Evolutionary conservation across 1,140 invertebrate species (phyloP), one percentile per base, ranked within the genome.

Genomic region (Drosophila mauritiana): DNA sequence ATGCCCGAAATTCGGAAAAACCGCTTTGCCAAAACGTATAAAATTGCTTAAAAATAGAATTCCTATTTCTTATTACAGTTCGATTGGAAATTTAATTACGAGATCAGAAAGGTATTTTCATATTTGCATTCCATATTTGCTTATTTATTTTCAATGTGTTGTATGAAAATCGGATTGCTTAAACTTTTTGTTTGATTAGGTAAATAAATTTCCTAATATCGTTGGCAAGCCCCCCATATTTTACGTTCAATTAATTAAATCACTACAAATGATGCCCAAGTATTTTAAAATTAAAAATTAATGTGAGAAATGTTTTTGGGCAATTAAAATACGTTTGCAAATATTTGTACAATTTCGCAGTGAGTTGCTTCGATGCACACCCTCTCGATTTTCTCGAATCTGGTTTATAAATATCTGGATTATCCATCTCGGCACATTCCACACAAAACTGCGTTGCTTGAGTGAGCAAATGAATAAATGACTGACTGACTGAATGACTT

Each of bases 371-470:
- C 12, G 22, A 3, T 34, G 48, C 48, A 31, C 22, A 7, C 36
- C 25, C 12, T 8, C 31, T 31, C 31, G 31, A 31, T 31, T 31
- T 31, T 17, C 25, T 3, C 20, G 20, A 25, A 17, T 25, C 36
- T 20, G 12, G 45, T 56, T 39, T 76, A 75, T 52, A 74, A 65
- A 65, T 75, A 57, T 75, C 40, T 53, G 61, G 53, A 65, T 67
- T 59, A 45, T 45, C 58, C 59, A 63, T 51, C 37, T 65, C 58
- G 40, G 37, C 27, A 37, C 34, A 52, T 76, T 55, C 31, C 42
- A 7, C n/a, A 40, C 27, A 45, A n/a, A 56, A 68, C 52, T 58
- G 65, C 25, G 34, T 20, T 70, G 68, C 68, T 46, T 45, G 48
- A 17, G 36, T 53, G 40, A 22, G 48, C n/a, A 48, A 53, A 3